Evolutionary conservation across 2,888 invertebrate species (phyloP), one percentile per base, ranked within the genome.

Genomic region (Rhagonycha lutea): DNA sequence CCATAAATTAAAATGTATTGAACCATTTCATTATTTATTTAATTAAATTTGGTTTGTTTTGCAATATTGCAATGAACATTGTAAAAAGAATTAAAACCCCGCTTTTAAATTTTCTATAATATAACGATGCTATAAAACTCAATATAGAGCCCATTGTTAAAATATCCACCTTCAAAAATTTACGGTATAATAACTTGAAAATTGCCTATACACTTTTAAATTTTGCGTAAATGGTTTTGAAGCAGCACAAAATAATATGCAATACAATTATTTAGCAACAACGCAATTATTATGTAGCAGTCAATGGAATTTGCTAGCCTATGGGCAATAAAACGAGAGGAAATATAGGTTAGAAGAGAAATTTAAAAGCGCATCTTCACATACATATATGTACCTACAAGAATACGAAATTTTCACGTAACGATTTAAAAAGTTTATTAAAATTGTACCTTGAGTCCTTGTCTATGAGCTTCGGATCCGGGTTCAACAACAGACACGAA

Each of bases 401-500:
- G 63, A 63, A 63, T 63, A n/a, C 18, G 63, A 47, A 23, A 68
- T 28, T 62, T 70, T 70, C 70, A 26, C 23, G 18, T 61, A 70
- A 29, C 26, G 8, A 63, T 71, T 26, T 10, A 23, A 67, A 61
- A 28, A 18, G 14, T 11, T 62, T 29, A n/a, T 14, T 68, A 8
- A 69, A 61, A 76, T 84, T 90, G 90, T 89, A 97, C 97, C 92
- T 93, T 93, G 70, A 98, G 89, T 79, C 97, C 98, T 87, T 95
- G 95, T 69, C 92, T 89, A 83, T 95, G 93, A 0, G 98, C 97
- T 86, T 96, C 96, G 1, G 96, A 96, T 74, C 94, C 95, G 32
- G 93, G 92, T 81, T 96, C 95, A 9, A 98, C 94, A 84, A 94
- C 93, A 23, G 97, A 96, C 76, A 98, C 93, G 88, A 96, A 98